A percentile compares a stretch with the other conserved stretches of the same genome.
Evolutionary conservation across 2,888 invertebrate genomes (phyloP).

Genomic region (Synanthedon formicaeformis): DNA sequence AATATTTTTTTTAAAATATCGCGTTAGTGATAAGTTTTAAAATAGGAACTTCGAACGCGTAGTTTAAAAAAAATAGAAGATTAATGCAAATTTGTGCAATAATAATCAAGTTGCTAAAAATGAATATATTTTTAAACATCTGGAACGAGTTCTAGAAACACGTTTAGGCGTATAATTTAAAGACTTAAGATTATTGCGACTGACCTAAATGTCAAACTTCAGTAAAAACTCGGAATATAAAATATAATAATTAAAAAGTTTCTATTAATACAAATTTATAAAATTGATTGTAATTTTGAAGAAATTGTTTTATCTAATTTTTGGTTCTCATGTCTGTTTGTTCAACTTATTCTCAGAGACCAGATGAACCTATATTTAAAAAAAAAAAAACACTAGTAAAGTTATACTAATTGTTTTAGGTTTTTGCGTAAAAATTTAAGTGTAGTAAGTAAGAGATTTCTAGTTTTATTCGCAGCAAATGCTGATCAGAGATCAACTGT

Average conservation of each 20-base stretch:
- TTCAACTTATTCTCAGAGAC: too few relatives aligned
- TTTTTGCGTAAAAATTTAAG: too few relatives aligned
- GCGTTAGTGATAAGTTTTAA: not conserved
- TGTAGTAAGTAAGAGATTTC: too few relatives aligned
- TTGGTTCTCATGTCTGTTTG: too few relatives aligned
- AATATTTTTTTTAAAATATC: too few relatives aligned
- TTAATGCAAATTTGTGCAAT: not conserved
- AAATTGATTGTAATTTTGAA: too few relatives aligned
- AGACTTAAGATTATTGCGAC: not conserved
- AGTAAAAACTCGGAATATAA: not conserved
- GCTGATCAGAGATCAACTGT: conserved; percentile 23
- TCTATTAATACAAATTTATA: too few relatives aligned
- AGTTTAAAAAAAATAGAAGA: not conserved
- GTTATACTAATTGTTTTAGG: too few relatives aligned
- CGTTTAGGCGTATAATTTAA: not conserved
- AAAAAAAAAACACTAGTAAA: too few relatives aligned
- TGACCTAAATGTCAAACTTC: not conserved
- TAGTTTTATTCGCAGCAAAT: conserved; percentile 7
- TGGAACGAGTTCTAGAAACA: not conserved
- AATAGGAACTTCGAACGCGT: not conserved
- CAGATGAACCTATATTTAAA: too few relatives aligned
- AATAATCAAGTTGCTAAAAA: not conserved
- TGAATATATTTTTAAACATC: not conserved
- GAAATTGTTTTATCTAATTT: too few relatives aligned
- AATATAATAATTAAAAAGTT: not conserved